Percentiles rank a stretch among this genome's conserved stretches.
Evolutionary conservation across 2,113 vertebrate genomes (phyloP).

Genomic region (Nycticebus coucang): DNA sequence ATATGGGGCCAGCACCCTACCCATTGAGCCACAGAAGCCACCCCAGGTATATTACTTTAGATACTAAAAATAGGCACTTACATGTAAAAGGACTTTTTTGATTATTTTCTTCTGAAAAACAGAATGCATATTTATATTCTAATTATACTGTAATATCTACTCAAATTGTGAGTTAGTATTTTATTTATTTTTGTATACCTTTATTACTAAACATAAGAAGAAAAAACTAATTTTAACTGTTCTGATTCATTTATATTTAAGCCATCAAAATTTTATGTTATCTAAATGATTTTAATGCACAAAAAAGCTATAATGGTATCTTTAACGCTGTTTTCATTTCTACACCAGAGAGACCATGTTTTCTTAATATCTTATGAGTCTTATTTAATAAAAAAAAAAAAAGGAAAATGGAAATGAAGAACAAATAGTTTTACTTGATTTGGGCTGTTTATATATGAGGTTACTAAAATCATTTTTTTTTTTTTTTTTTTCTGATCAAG

Average conservation of each 20-base stretch:
- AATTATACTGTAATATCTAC: not conserved
- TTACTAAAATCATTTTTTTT: slow-evolving; percentile 18
- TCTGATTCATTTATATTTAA: slow-evolving; percentile 55
- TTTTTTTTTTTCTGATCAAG: too few species aligned
- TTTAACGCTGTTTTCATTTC: slow-evolving; percentile 53
- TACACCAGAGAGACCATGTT: not conserved
- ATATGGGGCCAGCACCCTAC: too few species aligned
- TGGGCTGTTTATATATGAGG: not conserved
- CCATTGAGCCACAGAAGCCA: too few species aligned
- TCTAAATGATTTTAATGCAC: slow-evolving; percentile 31
- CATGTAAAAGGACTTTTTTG: not conserved
- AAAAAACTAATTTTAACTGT: slow-evolving; percentile 36
- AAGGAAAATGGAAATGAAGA: slow-evolving; percentile 35
- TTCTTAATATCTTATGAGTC: slow-evolving; percentile 18
- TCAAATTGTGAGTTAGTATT: not conserved
- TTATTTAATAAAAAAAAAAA: slow-evolving; percentile 62
- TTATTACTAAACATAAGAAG: slow-evolving; percentile 9
- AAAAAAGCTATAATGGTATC: not conserved
- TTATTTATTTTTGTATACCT: not conserved
- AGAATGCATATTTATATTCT: slow-evolving; percentile 47
- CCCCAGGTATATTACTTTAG: not conserved
- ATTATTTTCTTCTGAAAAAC: not conserved
- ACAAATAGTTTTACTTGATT: not conserved
- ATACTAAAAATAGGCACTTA: not conserved
- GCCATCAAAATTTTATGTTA: slow-evolving; percentile 50